phyloP scores from a whole-genome alignment of 2,888 invertebrate species.

The Harpalus rubripes region DNA sequence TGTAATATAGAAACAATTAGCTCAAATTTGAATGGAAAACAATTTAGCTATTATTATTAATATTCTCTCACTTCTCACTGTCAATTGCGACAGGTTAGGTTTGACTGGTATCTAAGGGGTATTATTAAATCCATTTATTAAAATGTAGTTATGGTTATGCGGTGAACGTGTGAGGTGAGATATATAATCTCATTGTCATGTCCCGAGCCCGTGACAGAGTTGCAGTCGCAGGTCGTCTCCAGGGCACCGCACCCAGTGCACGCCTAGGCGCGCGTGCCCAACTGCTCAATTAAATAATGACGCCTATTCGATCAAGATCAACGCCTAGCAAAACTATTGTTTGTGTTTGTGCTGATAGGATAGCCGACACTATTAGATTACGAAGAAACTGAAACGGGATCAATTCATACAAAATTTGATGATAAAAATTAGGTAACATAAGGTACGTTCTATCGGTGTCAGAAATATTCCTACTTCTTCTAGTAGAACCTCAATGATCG shows the following conservation, averaged over 20 bases:
- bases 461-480: too few relatives aligned
- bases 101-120: background rate
- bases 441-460: too few relatives aligned
- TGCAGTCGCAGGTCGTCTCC: constrained; percentile 25
- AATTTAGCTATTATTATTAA: background rate
- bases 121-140: constrained; percentile 55
- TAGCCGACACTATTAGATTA: too few relatives aligned
- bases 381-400: too few relatives aligned
- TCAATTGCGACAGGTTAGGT: background rate
- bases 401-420: too few relatives aligned
- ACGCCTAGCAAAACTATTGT: too few relatives aligned
- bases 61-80: background rate
- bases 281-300: constrained; percentile 61
- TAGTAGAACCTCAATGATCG: too few relatives aligned
- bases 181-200: constrained; percentile 59
- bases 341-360: too few relatives aligned
- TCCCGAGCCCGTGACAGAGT: constrained; percentile 37
- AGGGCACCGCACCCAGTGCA: constrained; percentile 47
- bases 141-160: constrained; percentile 48
- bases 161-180: constrained; percentile 51
- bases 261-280: constrained; percentile 18
- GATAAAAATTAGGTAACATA: too few relatives aligned
- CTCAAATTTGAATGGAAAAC: background rate
- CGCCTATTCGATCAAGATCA: constrained; percentile 13
- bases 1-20: background rate